phyloP scores from a whole-genome alignment of 2,797 vertebrate genomes.

The Myioborus miniatus region DNA sequence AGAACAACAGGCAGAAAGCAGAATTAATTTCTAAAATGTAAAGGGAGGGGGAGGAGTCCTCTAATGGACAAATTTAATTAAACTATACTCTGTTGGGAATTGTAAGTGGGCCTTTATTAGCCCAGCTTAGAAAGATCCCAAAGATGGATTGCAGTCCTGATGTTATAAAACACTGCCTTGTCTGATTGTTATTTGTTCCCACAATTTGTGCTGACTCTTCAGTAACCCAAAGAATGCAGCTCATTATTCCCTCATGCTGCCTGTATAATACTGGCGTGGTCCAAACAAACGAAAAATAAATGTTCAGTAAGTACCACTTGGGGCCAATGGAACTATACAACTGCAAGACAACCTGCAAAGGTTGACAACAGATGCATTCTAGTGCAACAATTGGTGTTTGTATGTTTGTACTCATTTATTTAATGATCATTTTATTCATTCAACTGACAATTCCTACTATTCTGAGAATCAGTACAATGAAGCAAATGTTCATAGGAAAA shows the following conservation, averaged over 20 bases:
- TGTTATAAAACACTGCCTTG: constrained; percentile 70
- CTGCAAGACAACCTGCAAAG: constrained; percentile 57
- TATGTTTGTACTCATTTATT: constrained; percentile 63
- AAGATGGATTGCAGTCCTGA: constrained; percentile 54
- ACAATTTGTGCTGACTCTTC: constrained; percentile 67
- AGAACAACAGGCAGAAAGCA: constrained; percentile 47
- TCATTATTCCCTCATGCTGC: constrained; percentile 54
- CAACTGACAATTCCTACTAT: constrained; percentile 68
- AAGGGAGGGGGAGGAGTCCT: constrained; percentile 14
- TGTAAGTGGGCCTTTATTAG: constrained; percentile 62
- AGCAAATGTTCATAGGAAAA: constrained; percentile 56
- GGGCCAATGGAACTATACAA: constrained; percentile 57
- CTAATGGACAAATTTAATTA: constrained; percentile 66
- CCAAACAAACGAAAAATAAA: constrained; percentile 46
- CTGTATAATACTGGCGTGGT: constrained; percentile 19
- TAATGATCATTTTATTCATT: constrained; percentile 63
- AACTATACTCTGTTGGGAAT: constrained; percentile 60
- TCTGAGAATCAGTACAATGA: constrained; percentile 69
- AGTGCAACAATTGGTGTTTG: constrained; percentile 70
- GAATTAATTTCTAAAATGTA: constrained; percentile 49
- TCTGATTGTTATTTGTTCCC: constrained; percentile 70
- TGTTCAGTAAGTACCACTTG: constrained; percentile 53
- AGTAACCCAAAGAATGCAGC: constrained; percentile 64
- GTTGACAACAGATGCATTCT: constrained; percentile 56
- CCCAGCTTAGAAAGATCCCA: constrained; percentile 68